Percentiles rank a stretch among this genome's conserved stretches.
Evolutionary conservation across 2,797 vertebrate genomes (phyloP).

Genomic region (Fistularia tabacaria): DNA sequence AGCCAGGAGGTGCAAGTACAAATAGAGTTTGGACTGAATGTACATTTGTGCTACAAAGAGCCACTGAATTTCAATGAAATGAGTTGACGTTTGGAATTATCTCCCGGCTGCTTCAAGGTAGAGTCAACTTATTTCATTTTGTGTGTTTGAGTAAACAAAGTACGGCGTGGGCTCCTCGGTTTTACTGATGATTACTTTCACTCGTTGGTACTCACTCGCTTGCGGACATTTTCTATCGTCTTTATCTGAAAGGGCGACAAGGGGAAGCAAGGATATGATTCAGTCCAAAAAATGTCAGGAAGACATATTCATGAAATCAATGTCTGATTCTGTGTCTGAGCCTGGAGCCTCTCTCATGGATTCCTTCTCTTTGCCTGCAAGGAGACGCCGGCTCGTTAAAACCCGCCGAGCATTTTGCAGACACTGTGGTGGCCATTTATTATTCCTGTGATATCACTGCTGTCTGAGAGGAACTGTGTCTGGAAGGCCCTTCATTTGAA

Average conservation of each 20-base stretch:
- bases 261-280: neutral
- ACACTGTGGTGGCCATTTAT: constrained; percentile 8
- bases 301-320: neutral
- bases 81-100: no score
- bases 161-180: no score
- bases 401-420: constrained; percentile 4
- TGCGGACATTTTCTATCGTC: constrained; percentile 23
- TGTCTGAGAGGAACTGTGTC: neutral
- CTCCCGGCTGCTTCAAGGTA: no score
- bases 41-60: no score
- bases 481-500: no score
- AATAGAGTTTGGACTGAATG: no score
- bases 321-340: constrained; percentile 4
- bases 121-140: no score
- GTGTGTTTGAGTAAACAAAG: no score
- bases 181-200: no score
- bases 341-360: constrained; percentile 44
- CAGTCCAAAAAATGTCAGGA: neutral
- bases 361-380: constrained; percentile 49
- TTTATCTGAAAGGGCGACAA: constrained; percentile 33
- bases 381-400: constrained; percentile 24
- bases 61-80: no score
- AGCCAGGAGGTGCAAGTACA: no score
- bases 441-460: constrained; percentile 10
- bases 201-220: constrained; percentile 36